A percentile compares a stretch with the other conserved stretches of the same genome.
phyloP scores from a whole-genome alignment of 2,797 vertebrate genomes.

The Chloroceryle inda region DNA sequence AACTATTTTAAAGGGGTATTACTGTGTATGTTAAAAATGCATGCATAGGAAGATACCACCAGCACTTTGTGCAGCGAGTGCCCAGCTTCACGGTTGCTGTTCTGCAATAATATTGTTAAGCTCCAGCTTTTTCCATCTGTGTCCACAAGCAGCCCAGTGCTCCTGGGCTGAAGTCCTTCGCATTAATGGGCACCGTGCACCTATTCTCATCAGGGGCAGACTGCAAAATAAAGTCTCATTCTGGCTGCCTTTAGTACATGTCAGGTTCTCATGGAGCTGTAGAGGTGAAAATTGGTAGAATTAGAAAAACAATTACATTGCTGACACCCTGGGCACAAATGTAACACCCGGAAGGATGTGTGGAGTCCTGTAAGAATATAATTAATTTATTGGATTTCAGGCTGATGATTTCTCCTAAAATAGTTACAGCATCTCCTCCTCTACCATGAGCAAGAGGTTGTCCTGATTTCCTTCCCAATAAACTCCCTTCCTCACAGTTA shows the following conservation, averaged over 20 bases:
- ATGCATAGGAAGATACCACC: background rate
- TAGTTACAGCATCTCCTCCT: background rate
- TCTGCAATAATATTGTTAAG: constrained; percentile 22
- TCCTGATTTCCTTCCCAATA: background rate
- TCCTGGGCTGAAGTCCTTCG: background rate
- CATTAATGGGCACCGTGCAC: background rate
- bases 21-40: background rate
- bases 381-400: background rate
- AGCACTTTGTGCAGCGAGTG: constrained; percentile 21
- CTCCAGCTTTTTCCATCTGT: constrained; percentile 32
- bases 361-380: background rate
- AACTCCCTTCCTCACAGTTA: background rate
- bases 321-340: background rate
- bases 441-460: background rate
- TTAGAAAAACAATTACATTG: background rate
- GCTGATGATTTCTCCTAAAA: background rate
- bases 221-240: background rate
- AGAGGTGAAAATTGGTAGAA: background rate
- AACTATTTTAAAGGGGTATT: background rate
- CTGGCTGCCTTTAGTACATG: background rate
- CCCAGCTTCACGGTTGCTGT: constrained; percentile 1
- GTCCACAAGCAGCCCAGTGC: background rate
- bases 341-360: background rate
- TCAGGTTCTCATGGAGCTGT: background rate
- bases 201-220: background rate